A percentile compares a stretch with the other conserved stretches of the same genome.
Evolutionary conservation across 2,888 invertebrate genomes (phyloP).

Genomic region (Dasysyrphus albostriatus): DNA sequence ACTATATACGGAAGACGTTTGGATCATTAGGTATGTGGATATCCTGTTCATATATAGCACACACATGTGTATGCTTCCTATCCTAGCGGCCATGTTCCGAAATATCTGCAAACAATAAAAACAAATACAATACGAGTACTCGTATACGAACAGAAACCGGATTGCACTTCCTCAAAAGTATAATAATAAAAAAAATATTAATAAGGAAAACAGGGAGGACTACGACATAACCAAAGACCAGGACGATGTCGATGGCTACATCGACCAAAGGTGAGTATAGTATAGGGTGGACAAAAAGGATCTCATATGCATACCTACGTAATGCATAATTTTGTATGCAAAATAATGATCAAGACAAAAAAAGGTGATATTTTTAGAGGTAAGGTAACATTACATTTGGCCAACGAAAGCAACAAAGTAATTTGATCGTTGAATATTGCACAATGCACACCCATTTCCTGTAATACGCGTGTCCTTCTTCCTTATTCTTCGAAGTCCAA

Average conservation of each 20-base stretch:
- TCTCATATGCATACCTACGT: conserved; percentile 31
- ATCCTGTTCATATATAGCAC: conserved; percentile 68
- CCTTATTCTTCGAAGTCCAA: conserved; percentile 50
- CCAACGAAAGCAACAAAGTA: conserved; percentile 67
- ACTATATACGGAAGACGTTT: conserved; percentile 35
- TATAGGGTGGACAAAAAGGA: conserved; percentile 57
- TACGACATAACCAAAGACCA: background rate
- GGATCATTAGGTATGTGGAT: conserved; percentile 44
- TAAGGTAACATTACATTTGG: conserved; percentile 61
- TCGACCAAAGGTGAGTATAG: conserved; percentile 49
- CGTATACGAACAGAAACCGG: conserved; percentile 60
- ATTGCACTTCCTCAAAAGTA: conserved; percentile 71
- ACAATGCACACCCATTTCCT: conserved; percentile 76
- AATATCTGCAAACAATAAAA: conserved; percentile 65
- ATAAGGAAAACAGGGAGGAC: conserved; percentile 33
- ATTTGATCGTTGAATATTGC: conserved; percentile 58
- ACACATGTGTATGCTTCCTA: conserved; percentile 40
- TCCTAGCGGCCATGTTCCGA: conserved; percentile 59
- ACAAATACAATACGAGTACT: conserved; percentile 49
- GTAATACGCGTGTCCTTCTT: conserved; percentile 75
- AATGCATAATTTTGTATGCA: conserved; percentile 70
- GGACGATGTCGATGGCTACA: background rate
- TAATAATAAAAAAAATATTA: conserved; percentile 15
- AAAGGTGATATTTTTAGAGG: conserved; percentile 58
- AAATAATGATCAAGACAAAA: conserved; percentile 35